Evolutionary conservation across 2,797 vertebrate species (phyloP), one percentile per base, ranked within the genome.

Genomic region (Vireo griseus): DNA sequence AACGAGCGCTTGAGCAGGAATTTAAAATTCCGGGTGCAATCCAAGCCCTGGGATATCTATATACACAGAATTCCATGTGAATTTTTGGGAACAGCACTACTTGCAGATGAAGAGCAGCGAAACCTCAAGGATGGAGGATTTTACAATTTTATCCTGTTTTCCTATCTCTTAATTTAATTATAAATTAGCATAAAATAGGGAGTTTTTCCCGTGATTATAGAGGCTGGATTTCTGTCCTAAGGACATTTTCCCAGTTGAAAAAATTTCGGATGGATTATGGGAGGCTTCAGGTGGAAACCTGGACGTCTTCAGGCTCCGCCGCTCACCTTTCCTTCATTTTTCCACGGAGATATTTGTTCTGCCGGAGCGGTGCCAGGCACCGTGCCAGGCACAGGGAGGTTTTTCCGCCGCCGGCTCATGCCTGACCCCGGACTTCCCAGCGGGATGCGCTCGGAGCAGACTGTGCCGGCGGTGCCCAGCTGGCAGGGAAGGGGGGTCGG

Each of bases 31-130:
- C 26, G 4, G 37, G n/a, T 13, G 13, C 11, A 3, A 0, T 6
- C 40, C 2, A 4, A 54, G 4, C 16, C n/a, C 25, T 7, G 24
- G 31, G 11, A 4, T 44, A 2, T 44, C 48, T 5, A 4, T 2
- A 12, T 4, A 0, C 0, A 0, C 0, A 0, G n/a, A 11, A 40
- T 54, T 55, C 73, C 18, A 0, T 1, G 2, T 3, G 11, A 17
- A 13, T 29, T 57, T 50, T 8, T 6, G 42, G 66, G 50, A 45
- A 10, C 6, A 1, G 21, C 39, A 0, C 2, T 1, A 1, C 35
- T 28, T 5, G 11, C 37, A 39, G n/a, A 19, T 0, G 6, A 25
- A 11, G 13, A 40, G 2, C 39, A 10, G 10, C 1, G 0, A 50
- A 25, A n/a, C 18, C 24, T 33, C 6, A 8, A 16, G 24, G 28